A percentile compares a stretch with the other conserved stretches of the same genome.
Evolutionary conservation across 2,888 invertebrate genomes (phyloP).

Genomic region (Phalangium opilio): DNA sequence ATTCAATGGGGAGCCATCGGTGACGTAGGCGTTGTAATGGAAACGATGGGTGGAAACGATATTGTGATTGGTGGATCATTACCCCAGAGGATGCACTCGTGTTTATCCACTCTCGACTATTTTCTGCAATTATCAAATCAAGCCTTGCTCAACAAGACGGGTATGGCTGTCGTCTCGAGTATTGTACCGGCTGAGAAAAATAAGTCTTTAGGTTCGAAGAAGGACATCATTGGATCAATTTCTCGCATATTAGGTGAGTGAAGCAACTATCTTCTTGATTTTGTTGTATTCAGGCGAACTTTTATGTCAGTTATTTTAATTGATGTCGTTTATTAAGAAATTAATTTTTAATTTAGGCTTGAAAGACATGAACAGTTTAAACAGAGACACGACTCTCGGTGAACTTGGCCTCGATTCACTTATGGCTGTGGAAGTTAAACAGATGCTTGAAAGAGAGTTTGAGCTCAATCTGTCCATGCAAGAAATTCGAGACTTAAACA

Average conservation of each 20-base stretch:
- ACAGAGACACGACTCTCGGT: constrained; percentile 59
- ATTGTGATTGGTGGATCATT: constrained; percentile 86
- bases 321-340: neutral
- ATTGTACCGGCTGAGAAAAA: constrained; percentile 74
- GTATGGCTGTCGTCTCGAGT: constrained; percentile 62
- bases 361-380: constrained; percentile 65
- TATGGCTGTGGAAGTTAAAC: constrained; percentile 98
- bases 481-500: constrained; percentile 72
- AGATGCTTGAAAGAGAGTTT: constrained; percentile 79
- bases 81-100: constrained; percentile 89
- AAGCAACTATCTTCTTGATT: no score
- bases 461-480: constrained; percentile 78
- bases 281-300: no score
- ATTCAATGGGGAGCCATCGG: constrained; percentile 99
- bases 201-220: no score
- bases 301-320: no score
- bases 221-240: no score
- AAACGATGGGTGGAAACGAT: constrained; percentile 72
- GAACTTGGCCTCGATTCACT: constrained; percentile 96
- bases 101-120: constrained; percentile 67
- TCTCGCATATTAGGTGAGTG: no score
- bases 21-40: constrained; percentile 83
- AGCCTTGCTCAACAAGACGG: constrained; percentile 37
- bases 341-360: constrained; percentile 41
- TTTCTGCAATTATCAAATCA: constrained; percentile 65